Evolutionary conservation across 2,888 invertebrate genomes (phyloP), one percentile per base, ranked within the genome.

Genomic region (Dryomyza anilis): DNA sequence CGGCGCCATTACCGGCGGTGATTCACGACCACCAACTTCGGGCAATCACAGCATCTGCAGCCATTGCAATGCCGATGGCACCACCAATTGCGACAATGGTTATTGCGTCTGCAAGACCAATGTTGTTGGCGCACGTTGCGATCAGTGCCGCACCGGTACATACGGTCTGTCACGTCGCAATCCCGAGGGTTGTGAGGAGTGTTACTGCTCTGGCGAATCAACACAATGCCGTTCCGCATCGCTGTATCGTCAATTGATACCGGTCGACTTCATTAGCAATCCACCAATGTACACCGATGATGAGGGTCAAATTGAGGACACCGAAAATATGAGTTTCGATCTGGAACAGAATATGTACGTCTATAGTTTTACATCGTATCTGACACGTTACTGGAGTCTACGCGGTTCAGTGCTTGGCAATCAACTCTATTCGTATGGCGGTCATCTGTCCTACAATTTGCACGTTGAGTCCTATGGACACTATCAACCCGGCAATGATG

Each of bases 141-240:
- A 92, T 77, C 86, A 87, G 23, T 97, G 97, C 78, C 86, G 90
- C 3, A 85, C 86, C 4, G 92, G 93, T 6, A 91, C 92, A 0
- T 97, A 92, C 79, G 92, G 93, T 21, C 85, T 97, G 0, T 88
- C 89, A 21, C 77, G 81, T 0, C 82, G 81, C 16, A 91, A 94
- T 81, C 86, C 88, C 0, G 86, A 89, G 53, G 96, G 96, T 10
- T 98, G 97, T 79, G 87, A 89, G 52, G 86, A 89, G 62, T 98
- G 97, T 80, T 96, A 89, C 86, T 98, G 97, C 81, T 94, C 93
- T 23, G 94, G 93, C 12, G 89, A 92, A 8, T 88, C 91, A 0
- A 85, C 85, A 2, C 87, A 89, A 30, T 98, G 97, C 78, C 72
- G 75, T 16, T 72, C 80, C 0, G 80, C 81, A 83, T 65, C 73